These are phyloP conservation scores for Muschampia plurimacula DNA, from an alignment of 2,888 invertebrate species.

Conservation along the genomic window DNA sequence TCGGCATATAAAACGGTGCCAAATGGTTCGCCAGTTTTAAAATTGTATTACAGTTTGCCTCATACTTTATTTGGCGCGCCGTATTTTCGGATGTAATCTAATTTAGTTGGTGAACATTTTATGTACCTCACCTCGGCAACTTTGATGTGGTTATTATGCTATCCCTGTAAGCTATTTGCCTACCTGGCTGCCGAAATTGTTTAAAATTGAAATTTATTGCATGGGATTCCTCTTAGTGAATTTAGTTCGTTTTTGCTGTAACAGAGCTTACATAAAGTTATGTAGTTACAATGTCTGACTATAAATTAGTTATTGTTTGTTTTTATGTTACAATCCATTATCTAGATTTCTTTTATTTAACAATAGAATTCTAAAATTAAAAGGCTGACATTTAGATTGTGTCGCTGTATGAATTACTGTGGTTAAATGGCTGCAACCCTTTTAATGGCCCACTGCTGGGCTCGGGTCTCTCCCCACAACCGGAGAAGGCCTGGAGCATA, in stretches of 20 bases:
- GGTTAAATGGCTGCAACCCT: too few species aligned
- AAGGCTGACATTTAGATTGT: too few species aligned
- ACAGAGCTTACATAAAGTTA: not conserved
- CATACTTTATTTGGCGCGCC: slow-evolving; percentile 34
- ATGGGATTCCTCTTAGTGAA: slow-evolving; percentile 23
- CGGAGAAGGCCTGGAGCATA: too few species aligned
- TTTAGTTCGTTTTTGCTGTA: slow-evolving; percentile 21
- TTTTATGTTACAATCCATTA: too few species aligned
- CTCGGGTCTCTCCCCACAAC: too few species aligned
- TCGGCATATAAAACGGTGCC: slow-evolving; percentile 28
- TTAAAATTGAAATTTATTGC: slow-evolving; percentile 39
- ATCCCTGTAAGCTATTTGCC: slow-evolving; percentile 38
- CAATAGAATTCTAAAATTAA: too few species aligned
- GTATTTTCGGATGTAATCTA: slow-evolving; percentile 34
- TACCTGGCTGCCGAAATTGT: slow-evolving; percentile 33
- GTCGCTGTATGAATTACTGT: too few species aligned
- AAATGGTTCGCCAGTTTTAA: slow-evolving; percentile 34
- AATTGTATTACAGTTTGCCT: slow-evolving; percentile 28
- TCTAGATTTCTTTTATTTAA: too few species aligned
- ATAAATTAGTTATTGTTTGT: too few species aligned
- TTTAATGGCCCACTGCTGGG: too few species aligned
- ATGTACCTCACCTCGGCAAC: slow-evolving; percentile 21
- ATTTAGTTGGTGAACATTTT: slow-evolving; percentile 37
- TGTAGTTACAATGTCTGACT: not conserved
- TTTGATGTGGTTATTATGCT: slow-evolving; percentile 40